Base-by-base conservation (phyloP, 1,140 invertebrate genomes). In the Drosophila subpulchrella region DNA sequence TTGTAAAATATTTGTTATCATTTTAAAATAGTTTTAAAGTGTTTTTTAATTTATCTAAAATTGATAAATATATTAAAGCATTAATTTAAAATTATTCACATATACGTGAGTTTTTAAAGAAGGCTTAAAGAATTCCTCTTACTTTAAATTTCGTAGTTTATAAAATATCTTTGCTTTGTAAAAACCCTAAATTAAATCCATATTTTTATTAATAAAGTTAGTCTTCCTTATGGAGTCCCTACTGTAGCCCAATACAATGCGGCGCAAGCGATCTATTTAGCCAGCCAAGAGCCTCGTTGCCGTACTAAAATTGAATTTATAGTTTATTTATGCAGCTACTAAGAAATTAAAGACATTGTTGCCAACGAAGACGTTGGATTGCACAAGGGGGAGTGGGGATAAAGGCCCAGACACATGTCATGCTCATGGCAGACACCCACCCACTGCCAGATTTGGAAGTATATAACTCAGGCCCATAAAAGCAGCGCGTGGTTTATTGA, bases 291-390 rank as follows among this genome's bases (percentile, higher is more conserved):
- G 77, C 59, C 61, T 81, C 66, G 20, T 44, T 47, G 47, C 32
- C 42, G 51, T 71, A 79, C 59, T 86, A 88, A 88, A 86, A 83
- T 83, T 79, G 61, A 89, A 84, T 89, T 89, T 89, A 89, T 89
- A 89, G 84, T 89, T 84, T 89, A 89, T 89, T 89, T 89, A 89
- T 89, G 85, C 85, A 78, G 84, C 80, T 89, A 84, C 84, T 89
- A 80, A 89, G 84, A 89, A 89, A 89, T 89, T 84, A 83, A 89
- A 89, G 84, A 66, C 85, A 44, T 78, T 66, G 67, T 61, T 56
- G 55, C 74, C 74, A 42, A 39, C 32, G 48, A 46, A 48, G 72
- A 39, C 41, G 15, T 24, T 4, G 3, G 3, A 17, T 17, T 27
- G 15, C 0, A 6, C 13, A 3, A 2, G 0, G 3, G n/a, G 2